Evolutionary conservation across 2,797 vertebrate species (phyloP).

Genomic region (Tamandua tetradactyla): DNA sequence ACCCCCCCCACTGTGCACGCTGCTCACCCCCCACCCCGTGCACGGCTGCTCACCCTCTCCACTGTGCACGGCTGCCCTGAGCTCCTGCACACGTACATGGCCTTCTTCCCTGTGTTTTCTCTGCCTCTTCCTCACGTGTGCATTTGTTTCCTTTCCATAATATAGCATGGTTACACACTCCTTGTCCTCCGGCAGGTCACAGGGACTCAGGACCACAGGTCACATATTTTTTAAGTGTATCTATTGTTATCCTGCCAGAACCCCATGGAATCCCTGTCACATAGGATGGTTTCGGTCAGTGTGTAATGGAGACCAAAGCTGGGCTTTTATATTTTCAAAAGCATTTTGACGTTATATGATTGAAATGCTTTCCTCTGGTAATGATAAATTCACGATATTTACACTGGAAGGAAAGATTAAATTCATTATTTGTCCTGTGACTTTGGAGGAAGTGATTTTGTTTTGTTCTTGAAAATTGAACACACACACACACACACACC

Average conservation of each 20-base stretch:
- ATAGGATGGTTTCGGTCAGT: too few species aligned
- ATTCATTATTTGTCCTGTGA: neutral
- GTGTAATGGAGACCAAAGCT: neutral
- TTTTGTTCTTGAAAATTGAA: neutral
- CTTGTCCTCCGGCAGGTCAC: neutral
- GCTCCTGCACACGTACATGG: too few species aligned
- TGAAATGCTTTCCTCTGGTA: neutral
- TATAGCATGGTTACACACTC: accelerated
- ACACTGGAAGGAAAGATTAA: neutral
- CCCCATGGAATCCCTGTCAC: neutral
- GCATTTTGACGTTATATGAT: too few species aligned
- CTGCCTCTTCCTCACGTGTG: accelerated
- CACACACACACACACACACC: neutral
- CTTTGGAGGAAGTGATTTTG: neutral
- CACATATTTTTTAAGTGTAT: neutral
- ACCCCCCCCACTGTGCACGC: too few species aligned
- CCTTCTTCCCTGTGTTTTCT: too few species aligned
- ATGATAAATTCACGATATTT: neutral
- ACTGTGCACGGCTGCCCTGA: too few species aligned
- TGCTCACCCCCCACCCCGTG: too few species aligned
- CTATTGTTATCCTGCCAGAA: neutral
- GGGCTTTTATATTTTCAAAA: neutral
- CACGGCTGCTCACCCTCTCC: too few species aligned
- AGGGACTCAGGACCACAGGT: neutral
- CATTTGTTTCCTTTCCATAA: accelerated